Evolutionary conservation across 2,888 invertebrate genomes (phyloP), one percentile per base, ranked within the genome.

Genomic region (Ophion slaviceki): DNA sequence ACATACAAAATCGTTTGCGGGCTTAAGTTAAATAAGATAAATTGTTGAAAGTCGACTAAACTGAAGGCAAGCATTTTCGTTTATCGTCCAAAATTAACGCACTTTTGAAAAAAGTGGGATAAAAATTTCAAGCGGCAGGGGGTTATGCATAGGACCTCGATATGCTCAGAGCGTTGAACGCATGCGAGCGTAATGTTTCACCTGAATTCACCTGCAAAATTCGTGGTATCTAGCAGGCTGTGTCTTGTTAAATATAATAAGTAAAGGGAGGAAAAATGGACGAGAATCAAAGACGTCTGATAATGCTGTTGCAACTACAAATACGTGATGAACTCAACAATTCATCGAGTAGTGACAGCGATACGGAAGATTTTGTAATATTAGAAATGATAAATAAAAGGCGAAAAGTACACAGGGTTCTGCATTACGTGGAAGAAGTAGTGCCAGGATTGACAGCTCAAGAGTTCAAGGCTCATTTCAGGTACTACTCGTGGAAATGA

Each of bases 381-480:
- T 72, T 83, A 17, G 32, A 45, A 61, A 82, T 45, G 20, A 66
- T 67, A 7, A 72, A 62, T 59, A 57, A 72, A 80, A 84, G 72
- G 70, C 59, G 68, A 81, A 71, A 80, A 80, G 45, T 84, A 5
- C 40, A 36, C 40, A 68, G 80, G 70, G 28, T 78, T 59, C 10
- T 10, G 8, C 28, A 84, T 84, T 76, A 84, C 47, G 71, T 84
- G 10, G 76, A 80, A 81, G 57, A 14, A 62, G 40, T 76, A 75
- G 53, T 84, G 59, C 80, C 80, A 24, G 76, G 62, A 28, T 76
- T 84, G 64, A 81, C 64, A 62, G 36, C 53, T 76, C 80, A 84
- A 75, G 75, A 81, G 3, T 80, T 80, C 57, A 80, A 81, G 24
- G 71, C 80, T 80, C 76, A 84, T 57, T 81, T 81, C 71, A 76